Percentiles rank a stretch among this genome's conserved stretches.
phyloP scores from a whole-genome alignment of 2,797 vertebrate species.

The Takifugu rubripes region DNA sequence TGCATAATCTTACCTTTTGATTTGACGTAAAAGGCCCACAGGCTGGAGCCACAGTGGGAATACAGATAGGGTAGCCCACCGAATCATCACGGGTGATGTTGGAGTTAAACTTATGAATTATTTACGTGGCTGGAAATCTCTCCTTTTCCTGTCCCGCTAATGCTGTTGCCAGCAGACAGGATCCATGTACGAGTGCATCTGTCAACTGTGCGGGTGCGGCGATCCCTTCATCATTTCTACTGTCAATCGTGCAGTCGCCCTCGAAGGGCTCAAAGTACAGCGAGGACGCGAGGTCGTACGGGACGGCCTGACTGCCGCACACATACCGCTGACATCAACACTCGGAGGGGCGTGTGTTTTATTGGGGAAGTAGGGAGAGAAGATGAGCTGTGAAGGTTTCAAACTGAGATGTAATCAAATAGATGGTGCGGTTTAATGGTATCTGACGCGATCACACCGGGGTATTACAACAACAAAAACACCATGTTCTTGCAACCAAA shows the following conservation, averaged over 20 bases:
- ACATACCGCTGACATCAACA: constrained; percentile 6
- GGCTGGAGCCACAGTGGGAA: constrained; percentile 16
- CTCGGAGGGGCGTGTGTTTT: too few relatives aligned
- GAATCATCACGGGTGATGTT: constrained; percentile 39
- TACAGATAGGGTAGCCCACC: constrained; percentile 11
- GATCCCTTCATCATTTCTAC: constrained; percentile 50
- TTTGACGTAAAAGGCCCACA: constrained; percentile 20
- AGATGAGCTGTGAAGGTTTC: background rate
- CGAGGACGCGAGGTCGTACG: constrained; percentile 73
- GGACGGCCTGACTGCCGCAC: constrained; percentile 48
- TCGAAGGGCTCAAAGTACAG: constrained; percentile 72
- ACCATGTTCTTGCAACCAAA: constrained; percentile 6
- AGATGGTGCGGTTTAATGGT: too few relatives aligned
- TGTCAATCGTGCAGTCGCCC: constrained; percentile 53
- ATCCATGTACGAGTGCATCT: constrained; percentile 22
- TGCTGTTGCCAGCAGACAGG: constrained; percentile 48
- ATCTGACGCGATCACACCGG: background rate
- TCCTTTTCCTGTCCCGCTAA: constrained; percentile 36
- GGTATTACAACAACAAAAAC: background rate
- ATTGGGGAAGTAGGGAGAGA: constrained; percentile 1
- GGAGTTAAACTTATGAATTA: constrained; percentile 51
- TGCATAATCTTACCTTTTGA: constrained; percentile 20
- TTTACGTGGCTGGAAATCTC: constrained; percentile 45
- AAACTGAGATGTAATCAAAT: too few relatives aligned
- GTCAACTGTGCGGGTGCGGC: constrained; percentile 61